These are phyloP conservation scores for Anarsia innoxiella DNA, from an alignment of 2,888 invertebrate species.

Conservation along the genomic window DNA sequence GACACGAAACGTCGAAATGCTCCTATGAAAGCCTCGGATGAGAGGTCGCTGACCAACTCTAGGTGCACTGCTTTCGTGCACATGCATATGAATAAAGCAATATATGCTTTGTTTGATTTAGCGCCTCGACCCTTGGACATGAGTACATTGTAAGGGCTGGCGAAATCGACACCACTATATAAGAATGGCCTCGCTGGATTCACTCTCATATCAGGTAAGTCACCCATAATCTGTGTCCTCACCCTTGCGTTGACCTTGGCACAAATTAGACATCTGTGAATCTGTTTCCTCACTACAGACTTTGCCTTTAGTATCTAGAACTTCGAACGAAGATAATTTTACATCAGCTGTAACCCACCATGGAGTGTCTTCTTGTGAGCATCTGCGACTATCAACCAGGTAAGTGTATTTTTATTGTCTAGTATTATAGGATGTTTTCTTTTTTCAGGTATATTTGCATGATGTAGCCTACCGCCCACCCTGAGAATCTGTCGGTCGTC, in stretches of 20 bases:
- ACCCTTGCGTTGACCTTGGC: background rate
- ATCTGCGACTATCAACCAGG: constrained; percentile 17
- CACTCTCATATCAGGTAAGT: background rate
- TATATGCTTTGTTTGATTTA: background rate
- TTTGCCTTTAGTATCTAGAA: background rate
- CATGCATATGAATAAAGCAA: background rate
- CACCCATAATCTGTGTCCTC: background rate
- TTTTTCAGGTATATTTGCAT: constrained; percentile 14
- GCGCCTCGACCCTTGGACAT: background rate
- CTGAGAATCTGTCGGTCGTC: constrained; percentile 18
- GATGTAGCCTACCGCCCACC: constrained; percentile 22
- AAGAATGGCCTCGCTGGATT: background rate
- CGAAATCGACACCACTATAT: background rate
- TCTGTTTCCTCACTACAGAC: background rate
- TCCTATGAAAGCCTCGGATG: constrained; percentile 4
- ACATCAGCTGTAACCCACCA: constrained; percentile 22
- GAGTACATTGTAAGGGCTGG: background rate
- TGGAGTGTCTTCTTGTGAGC: constrained; percentile 13
- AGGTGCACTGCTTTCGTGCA: background rate
- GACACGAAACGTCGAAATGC: background rate
- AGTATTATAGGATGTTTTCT: constrained; percentile 23
- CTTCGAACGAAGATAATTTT: constrained; percentile 6
- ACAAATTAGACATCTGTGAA: background rate
- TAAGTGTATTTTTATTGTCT: constrained; percentile 15
- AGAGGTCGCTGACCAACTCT: background rate